Conservation (phyloP, 2,888 invertebrate genomes). For the Drosophila nigricruria region DNA sequence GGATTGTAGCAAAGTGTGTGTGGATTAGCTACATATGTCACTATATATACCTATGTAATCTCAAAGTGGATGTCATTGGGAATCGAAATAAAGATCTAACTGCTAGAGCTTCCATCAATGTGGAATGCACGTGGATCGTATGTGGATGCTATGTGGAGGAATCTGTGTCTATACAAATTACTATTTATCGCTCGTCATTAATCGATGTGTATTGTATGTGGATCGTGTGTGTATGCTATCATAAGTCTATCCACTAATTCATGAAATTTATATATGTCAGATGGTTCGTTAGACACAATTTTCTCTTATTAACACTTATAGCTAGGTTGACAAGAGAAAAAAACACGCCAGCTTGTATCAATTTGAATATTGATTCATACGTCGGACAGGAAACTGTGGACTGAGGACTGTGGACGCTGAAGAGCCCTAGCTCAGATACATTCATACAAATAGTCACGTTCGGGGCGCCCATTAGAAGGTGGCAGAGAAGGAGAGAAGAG, state of each 20-base stretch:
- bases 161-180: neutral
- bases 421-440: constrained; percentile 36
- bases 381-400: constrained; percentile 28
- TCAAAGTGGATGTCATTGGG: neutral
- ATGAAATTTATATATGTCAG: neutral
- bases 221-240: neutral
- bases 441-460: constrained; percentile 71
- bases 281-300: neutral
- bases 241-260: neutral
- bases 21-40: too few relatives aligned
- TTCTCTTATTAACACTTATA: neutral
- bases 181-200: too few relatives aligned
- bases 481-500: neutral
- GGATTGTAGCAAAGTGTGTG: too few relatives aligned
- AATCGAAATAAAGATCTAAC: neutral
- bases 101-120: neutral
- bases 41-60: too few relatives aligned
- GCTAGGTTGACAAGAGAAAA: neutral
- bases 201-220: neutral
- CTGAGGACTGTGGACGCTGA: constrained; percentile 37
- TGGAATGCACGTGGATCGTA: constrained; percentile 11
- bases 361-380: constrained; percentile 22
- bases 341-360: constrained; percentile 17
- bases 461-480: constrained; percentile 27
- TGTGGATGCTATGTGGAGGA: neutral